Base-by-base conservation (phyloP, 2,888 invertebrate species). In the Polydrusus tereticollis region DNA sequence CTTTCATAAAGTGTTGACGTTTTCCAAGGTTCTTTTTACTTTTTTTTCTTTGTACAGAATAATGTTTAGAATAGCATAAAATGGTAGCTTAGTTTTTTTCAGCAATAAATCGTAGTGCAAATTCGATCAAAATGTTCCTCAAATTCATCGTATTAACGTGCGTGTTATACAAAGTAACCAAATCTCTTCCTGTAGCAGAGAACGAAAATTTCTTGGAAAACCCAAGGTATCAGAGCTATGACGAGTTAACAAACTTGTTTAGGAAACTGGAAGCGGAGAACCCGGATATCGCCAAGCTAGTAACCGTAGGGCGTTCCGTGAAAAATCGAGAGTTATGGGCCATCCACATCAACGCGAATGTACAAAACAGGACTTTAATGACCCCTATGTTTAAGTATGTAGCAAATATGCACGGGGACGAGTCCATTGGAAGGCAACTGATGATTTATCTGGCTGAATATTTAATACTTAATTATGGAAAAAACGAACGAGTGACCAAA, bases 391-490 rank as follows among this genome's bases (percentile, higher is more conserved):
- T 98, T 78, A 98, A 98, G 83, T 74, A 74, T 87, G 94, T 98
- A 71, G 97, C 94, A 10, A 98, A 98, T 82, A 98, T 98, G 97
- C 97, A 98, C 83, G 98, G 98, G 2, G 97, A 98, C 82, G 98
- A 98, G 85, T 89, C 94, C 0, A 89, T 98, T 20, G 98, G 80
- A 0, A 87, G 97, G 43, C 92, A 97, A 83, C 83, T 97, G 76
- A 87, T 96, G 77, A 87, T 99, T 60, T 93, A 92, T 83, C 87
- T 99, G 81, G 93, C 95, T 0, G 90, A 95, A 78, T 93, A 97
- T 85, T 88, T 99, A 65, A 87, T 98, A 59, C 85, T 88, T 7
- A 94, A 93, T 82, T 94, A 94, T 82, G 91, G 91, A 1, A 90
- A 87, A 68, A 88, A 89, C 78, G 87, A 89, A 0, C 87, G 94